These are phyloP conservation scores for Alligator mississippiensis DNA, from an alignment of 2,113 vertebrate species.

Conservation along the genomic window DNA sequence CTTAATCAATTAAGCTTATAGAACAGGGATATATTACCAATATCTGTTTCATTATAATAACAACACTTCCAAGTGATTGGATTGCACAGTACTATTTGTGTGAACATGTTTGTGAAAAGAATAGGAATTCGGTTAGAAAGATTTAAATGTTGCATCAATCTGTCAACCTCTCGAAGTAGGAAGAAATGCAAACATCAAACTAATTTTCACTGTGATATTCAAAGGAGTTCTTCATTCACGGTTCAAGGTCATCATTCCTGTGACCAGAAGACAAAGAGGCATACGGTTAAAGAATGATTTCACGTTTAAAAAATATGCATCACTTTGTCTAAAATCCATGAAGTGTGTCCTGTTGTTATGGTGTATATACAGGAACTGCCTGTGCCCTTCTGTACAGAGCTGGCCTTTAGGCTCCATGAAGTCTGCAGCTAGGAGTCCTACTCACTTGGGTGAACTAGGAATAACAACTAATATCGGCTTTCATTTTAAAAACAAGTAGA, in stretches of 20 bases:
- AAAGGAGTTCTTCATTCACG: slow-evolving; percentile 55
- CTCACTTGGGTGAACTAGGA: slow-evolving; percentile 19
- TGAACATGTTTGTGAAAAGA: background rate
- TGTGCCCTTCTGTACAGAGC: slow-evolving; percentile 71
- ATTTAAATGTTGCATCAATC: slow-evolving; percentile 51
- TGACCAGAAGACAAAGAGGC: slow-evolving; percentile 62
- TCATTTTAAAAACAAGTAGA: background rate
- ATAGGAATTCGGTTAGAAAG: slow-evolving; percentile 38
- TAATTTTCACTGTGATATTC: slow-evolving; percentile 42
- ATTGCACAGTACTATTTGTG: background rate
- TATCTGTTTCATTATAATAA: background rate
- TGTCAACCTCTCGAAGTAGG: slow-evolving; percentile 28
- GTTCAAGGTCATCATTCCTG: slow-evolving; percentile 37
- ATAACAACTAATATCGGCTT: slow-evolving; percentile 43
- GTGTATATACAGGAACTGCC: slow-evolving; percentile 64
- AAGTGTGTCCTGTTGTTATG: slow-evolving; percentile 52
- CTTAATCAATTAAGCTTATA: slow-evolving; percentile 30
- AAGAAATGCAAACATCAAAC: slow-evolving; percentile 52
- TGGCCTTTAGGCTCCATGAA: slow-evolving; percentile 70
- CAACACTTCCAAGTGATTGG: background rate
- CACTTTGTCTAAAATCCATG: slow-evolving; percentile 43
- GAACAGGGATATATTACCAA: background rate
- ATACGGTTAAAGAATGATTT: slow-evolving; percentile 53
- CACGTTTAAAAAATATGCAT: slow-evolving; percentile 54
- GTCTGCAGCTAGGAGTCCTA: slow-evolving; percentile 54